Conservation (phyloP, 2,888 invertebrate species). For the Gymnoscelis rufifasciata region DNA sequence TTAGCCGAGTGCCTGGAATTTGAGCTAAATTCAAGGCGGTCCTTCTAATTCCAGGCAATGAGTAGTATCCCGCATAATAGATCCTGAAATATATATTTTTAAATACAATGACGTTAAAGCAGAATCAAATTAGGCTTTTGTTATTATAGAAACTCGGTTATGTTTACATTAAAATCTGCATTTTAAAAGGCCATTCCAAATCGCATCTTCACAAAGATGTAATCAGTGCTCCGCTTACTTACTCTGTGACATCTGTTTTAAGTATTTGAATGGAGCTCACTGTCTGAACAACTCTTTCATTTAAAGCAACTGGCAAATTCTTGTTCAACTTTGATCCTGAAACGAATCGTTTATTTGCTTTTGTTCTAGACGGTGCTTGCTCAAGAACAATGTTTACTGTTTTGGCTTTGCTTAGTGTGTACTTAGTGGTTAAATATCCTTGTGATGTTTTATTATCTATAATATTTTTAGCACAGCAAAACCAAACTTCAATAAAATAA, state of each 20-base stretch:
- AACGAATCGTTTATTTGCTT: constrained; percentile 18
- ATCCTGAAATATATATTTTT: no score
- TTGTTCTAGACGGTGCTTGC: constrained; percentile 14
- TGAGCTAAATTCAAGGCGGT: no score
- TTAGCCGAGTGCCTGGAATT: no score
- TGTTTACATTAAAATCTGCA: constrained; percentile 4
- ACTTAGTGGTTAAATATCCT: constrained; percentile 2
- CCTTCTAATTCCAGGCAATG: no score
- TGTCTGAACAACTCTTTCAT: constrained; percentile 20
- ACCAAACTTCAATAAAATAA: no score
- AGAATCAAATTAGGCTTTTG: no score
- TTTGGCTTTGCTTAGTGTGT: constrained; percentile 12
- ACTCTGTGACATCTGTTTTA: constrained; percentile 25
- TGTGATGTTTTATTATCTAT: not conserved
- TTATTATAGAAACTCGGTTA: no score
- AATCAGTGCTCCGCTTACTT: constrained; percentile 24
- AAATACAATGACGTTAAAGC: no score
- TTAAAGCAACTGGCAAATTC: constrained; percentile 21
- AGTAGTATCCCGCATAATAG: no score
- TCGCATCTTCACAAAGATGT: constrained; percentile 21
- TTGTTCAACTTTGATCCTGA: constrained; percentile 22
- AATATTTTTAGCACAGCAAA: not conserved
- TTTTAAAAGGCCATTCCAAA: constrained; percentile 23
- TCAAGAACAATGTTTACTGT: constrained; percentile 15
- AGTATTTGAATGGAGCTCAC: constrained; percentile 26